Evolutionary conservation across 2,888 invertebrate genomes (phyloP).

Genomic region (Aleiodes leptofemur): DNA sequence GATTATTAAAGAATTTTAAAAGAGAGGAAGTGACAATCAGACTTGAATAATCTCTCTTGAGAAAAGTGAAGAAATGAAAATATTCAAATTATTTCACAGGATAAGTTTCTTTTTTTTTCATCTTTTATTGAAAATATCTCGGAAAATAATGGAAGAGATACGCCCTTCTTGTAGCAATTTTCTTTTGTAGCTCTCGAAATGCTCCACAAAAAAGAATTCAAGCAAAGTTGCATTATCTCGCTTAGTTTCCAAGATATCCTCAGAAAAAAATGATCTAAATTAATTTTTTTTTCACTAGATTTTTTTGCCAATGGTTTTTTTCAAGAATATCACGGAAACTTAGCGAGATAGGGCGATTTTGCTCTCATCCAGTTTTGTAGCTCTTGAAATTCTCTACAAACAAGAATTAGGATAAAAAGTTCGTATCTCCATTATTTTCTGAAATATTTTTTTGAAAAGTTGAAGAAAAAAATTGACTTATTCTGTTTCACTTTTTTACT

Average conservation of each 20-base stretch:
- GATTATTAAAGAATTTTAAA: slow-evolving; percentile 25
- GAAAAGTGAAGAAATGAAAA: neutral
- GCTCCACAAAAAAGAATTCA: too few species aligned
- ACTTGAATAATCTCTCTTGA: neutral
- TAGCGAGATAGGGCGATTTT: too few species aligned
- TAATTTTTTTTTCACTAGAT: neutral
- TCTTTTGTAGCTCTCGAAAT: neutral
- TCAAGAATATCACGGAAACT: neutral
- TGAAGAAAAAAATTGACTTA: neutral
- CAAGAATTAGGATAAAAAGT: too few species aligned
- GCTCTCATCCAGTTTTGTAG: too few species aligned
- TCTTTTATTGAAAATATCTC: neutral
- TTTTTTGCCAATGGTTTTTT: neutral
- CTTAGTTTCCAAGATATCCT: too few species aligned
- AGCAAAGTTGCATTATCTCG: too few species aligned
- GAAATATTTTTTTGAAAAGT: too few species aligned
- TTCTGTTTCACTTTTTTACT: too few species aligned
- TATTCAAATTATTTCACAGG: too few species aligned
- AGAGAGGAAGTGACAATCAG: slow-evolving; percentile 24
- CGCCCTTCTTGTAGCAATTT: neutral
- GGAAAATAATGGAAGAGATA: neutral
- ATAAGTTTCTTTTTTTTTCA: neutral
- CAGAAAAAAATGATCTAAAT: neutral
- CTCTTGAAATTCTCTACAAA: too few species aligned
- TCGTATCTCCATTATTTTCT: too few species aligned